phyloP scores from a whole-genome alignment of 2,113 vertebrate genomes.

The Leptosomus discolor region DNA sequence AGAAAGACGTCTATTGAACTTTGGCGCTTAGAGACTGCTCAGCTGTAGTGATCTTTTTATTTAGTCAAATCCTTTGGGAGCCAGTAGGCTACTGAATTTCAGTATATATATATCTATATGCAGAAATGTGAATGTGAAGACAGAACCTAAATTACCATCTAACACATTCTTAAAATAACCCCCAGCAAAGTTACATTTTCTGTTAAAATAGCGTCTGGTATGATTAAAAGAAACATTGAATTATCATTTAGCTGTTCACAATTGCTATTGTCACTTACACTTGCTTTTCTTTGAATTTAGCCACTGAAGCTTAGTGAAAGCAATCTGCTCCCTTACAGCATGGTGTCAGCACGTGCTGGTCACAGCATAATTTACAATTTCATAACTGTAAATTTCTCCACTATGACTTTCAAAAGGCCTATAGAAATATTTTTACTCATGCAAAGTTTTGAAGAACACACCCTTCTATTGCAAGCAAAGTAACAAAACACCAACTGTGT shows the following conservation, averaged over 20 bases:
- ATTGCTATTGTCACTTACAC: background rate
- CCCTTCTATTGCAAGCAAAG: background rate
- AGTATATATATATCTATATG: too few species aligned
- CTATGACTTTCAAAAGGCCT: background rate
- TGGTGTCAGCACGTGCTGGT: accelerated
- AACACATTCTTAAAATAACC: background rate
- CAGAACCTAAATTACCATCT: background rate
- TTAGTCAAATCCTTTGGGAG: background rate
- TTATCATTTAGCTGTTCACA: background rate
- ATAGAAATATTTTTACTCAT: background rate
- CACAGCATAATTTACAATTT: background rate
- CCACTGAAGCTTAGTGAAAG: background rate
- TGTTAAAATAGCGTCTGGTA: background rate
- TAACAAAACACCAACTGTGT: background rate
- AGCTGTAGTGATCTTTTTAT: background rate
- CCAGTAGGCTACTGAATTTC: background rate
- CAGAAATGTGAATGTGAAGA: background rate
- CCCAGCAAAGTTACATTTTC: background rate
- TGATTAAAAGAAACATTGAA: background rate
- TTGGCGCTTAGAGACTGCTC: background rate
- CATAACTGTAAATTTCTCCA: background rate
- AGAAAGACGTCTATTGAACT: background rate
- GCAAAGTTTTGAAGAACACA: background rate
- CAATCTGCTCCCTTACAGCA: background rate
- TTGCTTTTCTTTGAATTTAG: background rate